Conservation (phyloP, 2,888 invertebrate species). For the Acrocyrtus sp. region DNA sequence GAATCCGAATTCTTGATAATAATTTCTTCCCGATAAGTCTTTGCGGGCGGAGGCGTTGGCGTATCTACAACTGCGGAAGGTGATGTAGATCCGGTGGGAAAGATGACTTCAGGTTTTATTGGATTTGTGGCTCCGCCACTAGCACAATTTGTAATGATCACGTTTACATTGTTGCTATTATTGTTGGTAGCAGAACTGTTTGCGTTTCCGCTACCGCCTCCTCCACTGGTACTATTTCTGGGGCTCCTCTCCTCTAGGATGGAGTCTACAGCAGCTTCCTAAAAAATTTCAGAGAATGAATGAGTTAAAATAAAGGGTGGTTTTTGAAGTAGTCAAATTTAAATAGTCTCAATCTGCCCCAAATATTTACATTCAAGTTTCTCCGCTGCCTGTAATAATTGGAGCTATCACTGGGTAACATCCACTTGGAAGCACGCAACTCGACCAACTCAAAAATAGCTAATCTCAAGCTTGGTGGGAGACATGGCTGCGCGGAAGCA, state of each 20-base stretch:
- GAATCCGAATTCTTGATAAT: slow-evolving; percentile 95
- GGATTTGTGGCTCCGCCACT: not conserved
- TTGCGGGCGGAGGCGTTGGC: slow-evolving; percentile 37
- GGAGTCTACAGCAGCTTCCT: slow-evolving; percentile 21
- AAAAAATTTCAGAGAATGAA: not conserved
- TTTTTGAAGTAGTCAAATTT: too few species aligned
- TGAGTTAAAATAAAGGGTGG: too few species aligned
- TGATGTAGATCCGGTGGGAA: slow-evolving; percentile 30
- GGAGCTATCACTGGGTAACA: slow-evolving; percentile 83
- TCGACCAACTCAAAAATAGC: slow-evolving; percentile 88
- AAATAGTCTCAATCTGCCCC: not conserved
- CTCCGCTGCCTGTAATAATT: slow-evolving; percentile 75
- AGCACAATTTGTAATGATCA: slow-evolving; percentile 29
- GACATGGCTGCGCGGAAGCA: slow-evolving; percentile 60
- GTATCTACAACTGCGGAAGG: slow-evolving; percentile 20
- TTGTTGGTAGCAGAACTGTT: not conserved
- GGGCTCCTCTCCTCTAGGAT: slow-evolving; percentile 11
- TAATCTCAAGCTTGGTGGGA: slow-evolving; percentile 49
- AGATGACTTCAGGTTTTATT: slow-evolving; percentile 41
- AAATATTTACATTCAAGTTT: slow-evolving; percentile 65
- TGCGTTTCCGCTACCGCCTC: not conserved
- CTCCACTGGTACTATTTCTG: slow-evolving; percentile 14
- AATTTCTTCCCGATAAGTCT: slow-evolving; percentile 87
- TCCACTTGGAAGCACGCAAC: slow-evolving; percentile 91
- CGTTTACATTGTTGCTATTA: slow-evolving; percentile 11